Evolutionary conservation across 2,797 vertebrate species (phyloP).

Genomic region (Sebastes diaconus): DNA sequence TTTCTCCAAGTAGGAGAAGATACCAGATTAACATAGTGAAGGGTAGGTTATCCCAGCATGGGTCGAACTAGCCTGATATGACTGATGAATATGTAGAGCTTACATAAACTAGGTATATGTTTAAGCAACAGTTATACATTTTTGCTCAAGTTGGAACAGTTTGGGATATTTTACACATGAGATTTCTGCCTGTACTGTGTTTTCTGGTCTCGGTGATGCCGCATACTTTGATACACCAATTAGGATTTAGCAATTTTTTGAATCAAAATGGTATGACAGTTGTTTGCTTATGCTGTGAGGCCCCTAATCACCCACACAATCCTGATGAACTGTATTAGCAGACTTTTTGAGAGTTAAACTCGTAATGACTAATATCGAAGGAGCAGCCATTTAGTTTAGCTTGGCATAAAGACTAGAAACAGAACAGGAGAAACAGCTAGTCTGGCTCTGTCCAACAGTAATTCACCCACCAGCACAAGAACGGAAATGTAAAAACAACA

Average conservation of each 20-base stretch:
- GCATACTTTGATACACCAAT: no score
- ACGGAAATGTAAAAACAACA: no score
- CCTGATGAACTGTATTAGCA: neutral
- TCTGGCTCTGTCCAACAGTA: no score
- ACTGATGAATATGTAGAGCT: neutral
- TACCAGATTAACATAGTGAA: constrained; percentile 29
- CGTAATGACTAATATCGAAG: neutral
- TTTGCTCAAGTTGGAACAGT: neutral
- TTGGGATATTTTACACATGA: no score
- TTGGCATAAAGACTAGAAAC: no score
- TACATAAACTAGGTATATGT: neutral
- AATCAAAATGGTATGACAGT: neutral
- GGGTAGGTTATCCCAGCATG: constrained; percentile 7
- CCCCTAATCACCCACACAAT: neutral
- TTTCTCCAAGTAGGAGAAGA: constrained; percentile 13
- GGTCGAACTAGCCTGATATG: neutral
- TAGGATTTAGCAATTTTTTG: no score
- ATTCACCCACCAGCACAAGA: neutral
- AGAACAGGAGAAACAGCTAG: no score
- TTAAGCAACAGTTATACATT: neutral
- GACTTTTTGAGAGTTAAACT: neutral
- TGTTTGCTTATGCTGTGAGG: neutral
- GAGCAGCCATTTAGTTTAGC: neutral
- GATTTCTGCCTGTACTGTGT: no score
- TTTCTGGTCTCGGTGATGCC: no score